phyloP scores from a whole-genome alignment of 2,113 vertebrate species.

The Pardalotus punctatus region DNA sequence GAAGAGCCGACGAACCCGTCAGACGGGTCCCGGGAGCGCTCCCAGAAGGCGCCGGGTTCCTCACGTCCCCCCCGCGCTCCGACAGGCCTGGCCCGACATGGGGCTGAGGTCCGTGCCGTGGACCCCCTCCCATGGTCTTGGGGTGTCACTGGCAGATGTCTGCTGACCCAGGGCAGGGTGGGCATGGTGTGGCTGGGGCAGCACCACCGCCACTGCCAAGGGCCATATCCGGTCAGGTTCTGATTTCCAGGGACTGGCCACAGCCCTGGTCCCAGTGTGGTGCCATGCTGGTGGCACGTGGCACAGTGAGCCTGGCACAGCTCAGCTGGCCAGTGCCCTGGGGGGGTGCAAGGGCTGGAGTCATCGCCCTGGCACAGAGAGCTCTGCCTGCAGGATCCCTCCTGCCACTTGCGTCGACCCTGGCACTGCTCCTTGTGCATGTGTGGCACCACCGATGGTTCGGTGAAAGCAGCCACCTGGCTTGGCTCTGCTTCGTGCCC shows the following conservation, averaged over 20 bases:
- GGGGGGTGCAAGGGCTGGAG: not conserved
- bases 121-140: not conserved
- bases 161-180: not conserved
- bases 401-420: not conserved
- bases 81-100: not conserved
- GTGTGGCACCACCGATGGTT: fast-evolving
- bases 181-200: not conserved
- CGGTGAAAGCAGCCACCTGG: not conserved
- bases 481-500: not conserved
- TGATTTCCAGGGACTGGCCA: fast-evolving
- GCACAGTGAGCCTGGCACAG: not conserved
- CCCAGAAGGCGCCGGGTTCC: not conserved
- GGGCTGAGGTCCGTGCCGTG: not conserved
- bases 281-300: not conserved
- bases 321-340: not conserved
- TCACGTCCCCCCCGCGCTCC: not conserved
- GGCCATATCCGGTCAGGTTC: fast-evolving
- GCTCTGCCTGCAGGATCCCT: not conserved
- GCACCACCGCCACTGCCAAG: fast-evolving
- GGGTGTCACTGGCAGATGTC: not conserved
- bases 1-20: conserved; percentile 11
- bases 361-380: fast-evolving
- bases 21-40: not conserved
- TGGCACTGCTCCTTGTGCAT: not conserved
- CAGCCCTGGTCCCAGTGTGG: fast-evolving